A percentile compares a stretch with the other conserved stretches of the same genome.
Evolutionary conservation across 2,113 vertebrate species (phyloP).

Genomic region (cattle (Bos taurus)): ARS-UCD2.0 NC_037346.1:25581001-25581500

Average conservation of each 20-base stretch:
- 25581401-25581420: not conserved
- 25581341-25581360: not conserved
- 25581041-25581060: not conserved
- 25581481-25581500: not conserved
- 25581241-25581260: not conserved
- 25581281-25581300: accelerated
- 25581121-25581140: not conserved
- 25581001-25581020: not conserved
- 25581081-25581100: not conserved
- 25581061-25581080: not conserved
- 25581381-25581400: not conserved
- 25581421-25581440: not conserved
- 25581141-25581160: not conserved
- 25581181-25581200: not conserved
- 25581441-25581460: not conserved
- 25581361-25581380: not conserved
- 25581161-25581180: too few species aligned
- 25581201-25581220: not conserved
- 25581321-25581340: not conserved
- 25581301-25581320: too few species aligned
- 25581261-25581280: not conserved
- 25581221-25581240: too few species aligned
- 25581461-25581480: not conserved
- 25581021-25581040: not conserved
- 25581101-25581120: not conserved